phyloP scores from a whole-genome alignment of 2,888 invertebrate genomes.

The Tanytarsus gracilentus region DNA sequence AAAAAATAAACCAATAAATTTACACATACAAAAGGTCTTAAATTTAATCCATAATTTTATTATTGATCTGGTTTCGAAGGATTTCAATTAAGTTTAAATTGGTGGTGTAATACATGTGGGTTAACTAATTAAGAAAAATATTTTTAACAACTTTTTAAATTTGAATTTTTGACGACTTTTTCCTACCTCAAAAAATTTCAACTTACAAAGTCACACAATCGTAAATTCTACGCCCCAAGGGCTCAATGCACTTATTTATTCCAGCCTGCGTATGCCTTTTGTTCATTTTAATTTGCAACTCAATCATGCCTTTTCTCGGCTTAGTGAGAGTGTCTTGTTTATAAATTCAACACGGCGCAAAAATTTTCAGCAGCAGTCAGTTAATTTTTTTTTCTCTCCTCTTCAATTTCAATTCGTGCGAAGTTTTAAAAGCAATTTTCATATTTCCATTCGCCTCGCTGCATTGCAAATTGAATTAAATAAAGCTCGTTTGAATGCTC shows the following conservation, averaged over 20 bases:
- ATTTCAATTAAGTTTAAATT: too few relatives aligned
- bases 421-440: too few relatives aligned
- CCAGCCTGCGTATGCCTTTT: background rate
- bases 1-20: too few relatives aligned
- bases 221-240: conserved; percentile 4
- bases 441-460: background rate
- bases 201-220: too few relatives aligned
- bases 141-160: too few relatives aligned
- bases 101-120: too few relatives aligned
- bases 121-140: too few relatives aligned
- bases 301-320: conserved; percentile 11
- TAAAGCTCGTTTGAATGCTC: conserved; percentile 23
- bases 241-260: background rate
- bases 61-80: too few relatives aligned
- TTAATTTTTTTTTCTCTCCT: background rate
- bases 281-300: conserved; percentile 20
- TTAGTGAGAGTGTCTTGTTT: too few relatives aligned
- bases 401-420: background rate
- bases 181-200: background rate
- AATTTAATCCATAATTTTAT: too few relatives aligned
- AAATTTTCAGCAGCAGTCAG: too few relatives aligned
- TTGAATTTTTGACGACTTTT: background rate
- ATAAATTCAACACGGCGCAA: background rate
- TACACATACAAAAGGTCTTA: too few relatives aligned
- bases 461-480: conserved; percentile 28